Conservation (phyloP, 2,113 vertebrate genomes). For the Podarcis raffonei region DNA sequence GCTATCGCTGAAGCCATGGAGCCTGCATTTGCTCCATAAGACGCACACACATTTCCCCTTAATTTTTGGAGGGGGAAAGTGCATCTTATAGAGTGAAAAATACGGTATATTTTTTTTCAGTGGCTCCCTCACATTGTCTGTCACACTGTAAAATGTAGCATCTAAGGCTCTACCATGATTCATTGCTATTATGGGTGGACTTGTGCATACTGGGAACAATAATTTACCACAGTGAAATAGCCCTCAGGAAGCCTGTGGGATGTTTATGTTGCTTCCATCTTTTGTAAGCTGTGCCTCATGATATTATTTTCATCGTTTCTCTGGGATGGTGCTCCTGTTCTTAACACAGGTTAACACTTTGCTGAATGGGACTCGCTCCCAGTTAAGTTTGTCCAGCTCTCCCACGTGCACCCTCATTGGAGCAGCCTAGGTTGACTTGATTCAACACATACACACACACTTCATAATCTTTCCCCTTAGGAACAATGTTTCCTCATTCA, state of each 20-base stretch:
- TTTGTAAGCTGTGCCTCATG: background rate
- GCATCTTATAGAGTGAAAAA: too few relatives aligned
- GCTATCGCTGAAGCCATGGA: too few relatives aligned
- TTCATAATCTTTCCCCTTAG: background rate
- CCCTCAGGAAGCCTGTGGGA: background rate
- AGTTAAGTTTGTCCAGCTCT: background rate
- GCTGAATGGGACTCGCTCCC: background rate
- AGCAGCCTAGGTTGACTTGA: background rate
- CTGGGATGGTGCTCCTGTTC: too few relatives aligned
- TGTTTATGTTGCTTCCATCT: background rate
- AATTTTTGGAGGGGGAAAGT: too few relatives aligned
- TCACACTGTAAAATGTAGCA: background rate
- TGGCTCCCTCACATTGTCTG: background rate
- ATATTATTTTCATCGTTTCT: background rate
- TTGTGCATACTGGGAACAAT: background rate
- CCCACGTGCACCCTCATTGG: background rate
- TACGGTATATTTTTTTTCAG: background rate
- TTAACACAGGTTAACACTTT: background rate
- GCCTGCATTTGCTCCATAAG: too few relatives aligned
- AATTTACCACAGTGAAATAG: background rate
- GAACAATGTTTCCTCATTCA: background rate
- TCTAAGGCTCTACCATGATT: background rate
- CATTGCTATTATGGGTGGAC: background rate
- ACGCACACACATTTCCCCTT: too few relatives aligned
- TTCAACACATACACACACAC: background rate